Base-by-base conservation (phyloP, 2,888 invertebrate species). In the Microctonus aethiopoides region DNA sequence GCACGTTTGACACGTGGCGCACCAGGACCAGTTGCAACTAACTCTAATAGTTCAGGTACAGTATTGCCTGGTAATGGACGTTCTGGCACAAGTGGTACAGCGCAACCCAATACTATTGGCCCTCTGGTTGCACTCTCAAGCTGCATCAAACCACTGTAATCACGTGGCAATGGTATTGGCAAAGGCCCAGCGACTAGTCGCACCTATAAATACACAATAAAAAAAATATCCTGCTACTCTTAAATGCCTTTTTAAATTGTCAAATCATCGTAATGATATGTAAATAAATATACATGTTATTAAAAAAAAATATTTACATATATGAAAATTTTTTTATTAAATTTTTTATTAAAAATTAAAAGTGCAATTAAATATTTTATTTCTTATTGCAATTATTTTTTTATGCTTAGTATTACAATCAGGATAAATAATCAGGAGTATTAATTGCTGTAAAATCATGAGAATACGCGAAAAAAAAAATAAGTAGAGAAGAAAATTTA, bases 21-120 rank as follows among this genome's bases (percentile, higher is more conserved):
- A 77, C 82, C 82, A 0, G 85, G 83, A n/a, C 85, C 85, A 13
- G 84, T 84, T 11, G 84, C 85, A n/a, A 85, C 84, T 32, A 85
- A 75, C 54, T 85, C 85, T 10, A 84, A 56, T 20, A 85, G 82
- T 73, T 85, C 85, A 46, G 85, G 84, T 41, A 84, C 81, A 46
- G 85, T 79, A 22, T 83, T 74, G 67, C 78, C 80, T 9, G 85
- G 81, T 67, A 83, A 67, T 16, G 85, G 84, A 61, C 85, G 78
- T 69, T 85, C 85, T 13, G 84, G 84, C 75, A 85, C 74, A 69
- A 84, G 69, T 7, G 84, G 85, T 66, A 88, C 84, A 6, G 88
- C 88, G 75, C 88, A 88, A 16, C 88, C 88, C 68, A 89, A 78
- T n/a, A 89, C 87, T 59, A 89, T 88, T 10, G 85, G 84, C 11